Percentiles rank a stretch among this genome's conserved stretches.
phyloP scores from a whole-genome alignment of 2,113 vertebrate genomes.

The Psammodynastes pulverulentus region DNA sequence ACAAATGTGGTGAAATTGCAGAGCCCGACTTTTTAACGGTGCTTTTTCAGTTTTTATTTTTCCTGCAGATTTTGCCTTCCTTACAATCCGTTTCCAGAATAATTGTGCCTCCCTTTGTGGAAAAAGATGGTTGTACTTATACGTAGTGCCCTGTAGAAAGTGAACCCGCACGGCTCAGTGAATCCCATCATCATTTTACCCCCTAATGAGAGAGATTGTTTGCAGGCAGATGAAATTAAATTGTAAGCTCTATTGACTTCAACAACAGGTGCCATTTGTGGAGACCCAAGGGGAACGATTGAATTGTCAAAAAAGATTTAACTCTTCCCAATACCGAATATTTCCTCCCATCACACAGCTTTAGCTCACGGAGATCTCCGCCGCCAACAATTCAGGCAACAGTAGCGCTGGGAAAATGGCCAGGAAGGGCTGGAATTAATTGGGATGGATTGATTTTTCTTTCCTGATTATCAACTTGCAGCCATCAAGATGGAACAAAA shows the following conservation, averaged over 20 bases:
- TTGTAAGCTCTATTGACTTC: conserved; percentile 86
- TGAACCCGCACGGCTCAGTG: conserved; percentile 79
- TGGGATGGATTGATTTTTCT: conserved; percentile 32
- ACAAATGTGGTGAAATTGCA: conserved; percentile 52
- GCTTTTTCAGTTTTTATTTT: background rate
- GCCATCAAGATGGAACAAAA: conserved; percentile 10
- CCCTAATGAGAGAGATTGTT: conserved; percentile 90
- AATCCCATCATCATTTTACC: conserved; percentile 83
- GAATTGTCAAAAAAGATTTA: conserved; percentile 71
- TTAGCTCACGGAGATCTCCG: conserved; percentile 5
- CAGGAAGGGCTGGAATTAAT: conserved; percentile 34
- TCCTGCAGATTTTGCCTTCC: conserved; percentile 40
- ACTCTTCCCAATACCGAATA: conserved; percentile 61
- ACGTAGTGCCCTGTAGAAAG: conserved; percentile 75
- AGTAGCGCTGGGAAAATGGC: conserved; percentile 29
- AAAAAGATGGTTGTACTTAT: conserved; percentile 78
- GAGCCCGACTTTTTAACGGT: conserved; percentile 50
- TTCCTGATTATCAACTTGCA: conserved; percentile 25
- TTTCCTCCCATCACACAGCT: conserved; percentile 38
- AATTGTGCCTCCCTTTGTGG: conserved; percentile 71
- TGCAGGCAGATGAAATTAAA: conserved; percentile 95
- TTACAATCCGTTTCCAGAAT: conserved; percentile 71
- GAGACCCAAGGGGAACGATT: conserved; percentile 69
- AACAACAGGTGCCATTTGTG: conserved; percentile 90
- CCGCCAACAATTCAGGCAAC: conserved; percentile 28